Percentiles rank a stretch among this genome's conserved stretches.
Conservation (phyloP, 2,797 vertebrate species). For the Myotis pilosus region DNA sequence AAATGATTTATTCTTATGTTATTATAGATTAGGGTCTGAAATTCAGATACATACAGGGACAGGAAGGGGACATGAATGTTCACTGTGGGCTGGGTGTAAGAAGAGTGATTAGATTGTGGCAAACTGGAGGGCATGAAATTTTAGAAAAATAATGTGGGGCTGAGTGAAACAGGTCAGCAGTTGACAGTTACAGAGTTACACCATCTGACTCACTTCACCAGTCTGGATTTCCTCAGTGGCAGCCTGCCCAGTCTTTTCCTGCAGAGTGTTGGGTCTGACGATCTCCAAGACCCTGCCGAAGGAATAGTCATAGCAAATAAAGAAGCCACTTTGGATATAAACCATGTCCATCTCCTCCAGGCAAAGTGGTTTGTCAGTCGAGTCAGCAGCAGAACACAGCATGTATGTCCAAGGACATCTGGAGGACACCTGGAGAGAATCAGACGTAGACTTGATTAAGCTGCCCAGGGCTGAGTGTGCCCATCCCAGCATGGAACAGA, state of each 20-base stretch:
- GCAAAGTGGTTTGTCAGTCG: background rate
- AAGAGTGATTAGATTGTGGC: background rate
- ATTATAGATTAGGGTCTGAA: background rate
- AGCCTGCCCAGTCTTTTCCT: background rate
- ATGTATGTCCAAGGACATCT: background rate
- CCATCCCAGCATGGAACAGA: background rate
- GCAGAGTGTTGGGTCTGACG: background rate
- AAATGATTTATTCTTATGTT: background rate
- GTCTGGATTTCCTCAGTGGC: background rate
- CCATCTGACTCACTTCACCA: background rate
- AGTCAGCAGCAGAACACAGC: background rate
- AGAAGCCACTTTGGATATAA: background rate
- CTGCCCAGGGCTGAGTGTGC: background rate
- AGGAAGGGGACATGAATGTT: background rate
- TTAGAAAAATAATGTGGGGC: background rate
- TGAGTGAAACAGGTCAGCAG: background rate
- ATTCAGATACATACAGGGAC: background rate
- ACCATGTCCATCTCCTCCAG: background rate
- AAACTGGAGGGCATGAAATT: background rate
- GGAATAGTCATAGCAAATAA: slow-evolving; percentile 10
- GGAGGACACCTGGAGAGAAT: background rate
- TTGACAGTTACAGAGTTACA: background rate
- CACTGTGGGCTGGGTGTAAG: background rate
- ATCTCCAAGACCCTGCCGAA: background rate
- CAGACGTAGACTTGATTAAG: background rate